phyloP scores from a whole-genome alignment of 1,140 invertebrate species.

The Tetraneura akinire region DNA sequence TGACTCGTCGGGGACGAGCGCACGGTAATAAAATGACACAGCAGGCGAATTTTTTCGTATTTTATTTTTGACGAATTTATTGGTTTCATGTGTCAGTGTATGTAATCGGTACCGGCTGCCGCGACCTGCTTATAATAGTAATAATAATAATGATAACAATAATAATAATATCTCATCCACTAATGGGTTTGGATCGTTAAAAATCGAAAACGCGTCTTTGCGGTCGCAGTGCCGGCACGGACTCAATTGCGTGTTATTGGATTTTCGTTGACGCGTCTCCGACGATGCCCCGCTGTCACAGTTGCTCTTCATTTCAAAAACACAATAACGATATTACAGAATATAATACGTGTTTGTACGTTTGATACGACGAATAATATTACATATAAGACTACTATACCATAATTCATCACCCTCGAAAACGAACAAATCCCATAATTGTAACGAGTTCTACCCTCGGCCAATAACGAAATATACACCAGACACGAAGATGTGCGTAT shows the following conservation, averaged over 20 bases:
- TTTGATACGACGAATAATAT: no score
- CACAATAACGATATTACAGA: not conserved
- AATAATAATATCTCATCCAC: slow-evolving; percentile 9
- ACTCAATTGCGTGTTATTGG: not conserved
- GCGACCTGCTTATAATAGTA: not conserved
- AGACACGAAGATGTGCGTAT: no score
- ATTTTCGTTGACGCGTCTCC: not conserved
- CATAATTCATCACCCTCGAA: not conserved
- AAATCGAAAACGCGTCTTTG: slow-evolving; percentile 26
- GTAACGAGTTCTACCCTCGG: slow-evolving; percentile 10
- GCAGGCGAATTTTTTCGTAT: not conserved
- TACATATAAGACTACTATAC: not conserved
- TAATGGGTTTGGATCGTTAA: slow-evolving; percentile 33
- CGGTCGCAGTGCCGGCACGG: not conserved
- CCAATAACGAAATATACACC: slow-evolving; percentile 17
- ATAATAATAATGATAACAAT: no score
- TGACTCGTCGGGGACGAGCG: no score
- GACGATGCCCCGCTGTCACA: not conserved
- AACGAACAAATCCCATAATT: slow-evolving; percentile 18
- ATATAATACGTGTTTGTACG: not conserved
- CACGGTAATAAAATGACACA: not conserved
- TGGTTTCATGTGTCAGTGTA: not conserved
- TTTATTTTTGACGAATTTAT: slow-evolving; percentile 48
- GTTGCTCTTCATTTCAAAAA: not conserved
- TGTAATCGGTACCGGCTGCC: not conserved